These are phyloP conservation scores for Drosophila robusta DNA, from an alignment of 2,888 invertebrate genomes.

Conservation along the genomic window DNA sequence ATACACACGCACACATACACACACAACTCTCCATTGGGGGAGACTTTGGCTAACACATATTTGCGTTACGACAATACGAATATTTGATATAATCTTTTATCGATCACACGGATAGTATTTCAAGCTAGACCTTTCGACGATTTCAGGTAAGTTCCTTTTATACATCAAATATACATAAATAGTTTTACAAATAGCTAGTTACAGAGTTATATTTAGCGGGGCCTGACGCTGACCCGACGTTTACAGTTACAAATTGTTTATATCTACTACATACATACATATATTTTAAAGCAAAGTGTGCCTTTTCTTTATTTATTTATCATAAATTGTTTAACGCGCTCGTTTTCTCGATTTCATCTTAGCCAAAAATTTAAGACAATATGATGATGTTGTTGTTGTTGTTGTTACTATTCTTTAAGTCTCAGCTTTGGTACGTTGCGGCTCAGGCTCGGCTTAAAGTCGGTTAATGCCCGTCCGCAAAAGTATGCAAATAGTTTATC, in stretches of 20 bases:
- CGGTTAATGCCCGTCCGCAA: conserved; percentile 39
- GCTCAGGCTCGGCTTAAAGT: conserved; percentile 43
- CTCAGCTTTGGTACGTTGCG: conserved; percentile 29
- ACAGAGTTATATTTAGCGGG: conserved; percentile 30
- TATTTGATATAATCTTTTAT: neutral
- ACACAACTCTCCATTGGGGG: neutral
- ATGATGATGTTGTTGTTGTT: conserved; percentile 12
- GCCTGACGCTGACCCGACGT: conserved; percentile 5
- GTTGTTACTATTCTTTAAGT: conserved; percentile 28
- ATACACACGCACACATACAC: neutral
- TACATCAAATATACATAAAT: conserved; percentile 39
- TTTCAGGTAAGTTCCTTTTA: conserved; percentile 11
- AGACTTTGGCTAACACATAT: conserved; percentile 7
- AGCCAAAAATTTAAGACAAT: neutral
- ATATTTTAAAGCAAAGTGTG: conserved; percentile 11
- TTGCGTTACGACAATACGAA: conserved; percentile 2
- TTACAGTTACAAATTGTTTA: conserved; percentile 50
- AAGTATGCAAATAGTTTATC: conserved; percentile 57
- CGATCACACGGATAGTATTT: neutral
- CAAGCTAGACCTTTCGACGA: neutral
- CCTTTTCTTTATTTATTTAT: neutral
- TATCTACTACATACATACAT: conserved; percentile 59
- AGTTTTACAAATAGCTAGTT: conserved; percentile 50
- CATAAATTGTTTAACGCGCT: neutral
- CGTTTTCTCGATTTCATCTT: neutral